Evolutionary conservation across 2,888 invertebrate genomes (phyloP), one percentile per base, ranked within the genome.

Genomic region (Suillia variegata): DNA sequence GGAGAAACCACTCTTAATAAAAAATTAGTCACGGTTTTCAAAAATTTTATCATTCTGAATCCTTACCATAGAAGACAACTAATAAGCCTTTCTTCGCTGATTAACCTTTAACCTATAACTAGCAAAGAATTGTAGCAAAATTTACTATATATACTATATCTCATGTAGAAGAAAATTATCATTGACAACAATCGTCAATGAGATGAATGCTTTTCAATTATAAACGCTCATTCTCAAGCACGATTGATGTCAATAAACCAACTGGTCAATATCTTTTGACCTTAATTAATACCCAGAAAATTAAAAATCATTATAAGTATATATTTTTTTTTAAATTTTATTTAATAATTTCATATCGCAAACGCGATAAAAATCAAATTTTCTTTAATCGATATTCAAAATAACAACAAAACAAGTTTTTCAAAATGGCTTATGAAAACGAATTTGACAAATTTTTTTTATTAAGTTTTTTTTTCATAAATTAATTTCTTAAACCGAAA

Each of bases 191-290:
- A 73, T 54, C 76, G 71, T 67, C 56, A 67, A 67, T 58, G 66
- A 67, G 68, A 63, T 74, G 73, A 75, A 71, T 75, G 77, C 62
- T 60, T 31, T 59, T 31, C 49, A 8, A 50, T 38, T 33, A n/a
- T 59, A 69, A 64, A 71, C 75, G 74, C 73, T 75, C 77, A 70
- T 72, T 72, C 67, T 67, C 65, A 54, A 66, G 74, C 76, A 75
- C 77, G 77, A 76, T 74, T 65, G 66, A 65, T 64, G 53, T 71
- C 57, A 63, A 67, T 53, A 68, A 68, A 64, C 59, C 17, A 3
- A 42, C 13, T 6, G 10, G 10, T 26, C 10, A 26, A 10, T 26
- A 26, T 26, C 10, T 26, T 26, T n/a, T n/a, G n/a, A n/a, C n/a
- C n/a, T n/a, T n/a, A n/a, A n/a, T n/a, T n/a, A n/a, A n/a, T n/a